These are phyloP conservation scores for Scartelaos histophorus DNA, from an alignment of 2,113 vertebrate genomes.

Conservation along the genomic window DNA sequence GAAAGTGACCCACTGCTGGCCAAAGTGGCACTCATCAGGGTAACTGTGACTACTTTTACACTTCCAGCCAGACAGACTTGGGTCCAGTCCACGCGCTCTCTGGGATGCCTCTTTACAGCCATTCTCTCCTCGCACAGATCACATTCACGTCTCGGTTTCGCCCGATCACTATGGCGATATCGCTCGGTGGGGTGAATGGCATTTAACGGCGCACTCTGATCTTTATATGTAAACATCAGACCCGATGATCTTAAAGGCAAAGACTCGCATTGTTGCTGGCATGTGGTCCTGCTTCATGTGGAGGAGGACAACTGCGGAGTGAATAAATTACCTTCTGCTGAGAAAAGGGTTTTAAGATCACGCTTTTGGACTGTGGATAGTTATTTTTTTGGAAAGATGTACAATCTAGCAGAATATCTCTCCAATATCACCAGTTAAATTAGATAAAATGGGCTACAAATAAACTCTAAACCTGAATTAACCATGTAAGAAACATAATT, in stretches of 20 bases:
- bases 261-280: constrained; percentile 36
- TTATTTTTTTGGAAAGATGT: constrained; percentile 30
- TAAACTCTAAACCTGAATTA: too few relatives aligned
- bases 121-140: not conserved
- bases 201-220: constrained; percentile 37
- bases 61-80: constrained; percentile 45
- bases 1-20: constrained; percentile 61
- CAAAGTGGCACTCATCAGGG: constrained; percentile 66
- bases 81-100: constrained; percentile 21
- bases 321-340: constrained; percentile 55
- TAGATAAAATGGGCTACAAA: not conserved
- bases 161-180: constrained; percentile 19
- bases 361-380: constrained; percentile 45
- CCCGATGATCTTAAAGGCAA: constrained; percentile 42
- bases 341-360: constrained; percentile 19
- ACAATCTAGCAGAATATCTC: not conserved
- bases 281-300: constrained; percentile 42
- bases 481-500: not conserved
- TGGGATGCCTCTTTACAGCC: constrained; percentile 18
- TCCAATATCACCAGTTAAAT: too few relatives aligned
- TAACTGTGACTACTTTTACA: constrained; percentile 65
- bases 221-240: constrained; percentile 52
- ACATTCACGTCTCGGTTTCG: constrained; percentile 8
- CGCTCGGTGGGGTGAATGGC: constrained; percentile 36
- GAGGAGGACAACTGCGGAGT: constrained; percentile 28